Evolutionary conservation across 2,888 invertebrate genomes (phyloP).

Genomic region (Cerastis leucographa): DNA sequence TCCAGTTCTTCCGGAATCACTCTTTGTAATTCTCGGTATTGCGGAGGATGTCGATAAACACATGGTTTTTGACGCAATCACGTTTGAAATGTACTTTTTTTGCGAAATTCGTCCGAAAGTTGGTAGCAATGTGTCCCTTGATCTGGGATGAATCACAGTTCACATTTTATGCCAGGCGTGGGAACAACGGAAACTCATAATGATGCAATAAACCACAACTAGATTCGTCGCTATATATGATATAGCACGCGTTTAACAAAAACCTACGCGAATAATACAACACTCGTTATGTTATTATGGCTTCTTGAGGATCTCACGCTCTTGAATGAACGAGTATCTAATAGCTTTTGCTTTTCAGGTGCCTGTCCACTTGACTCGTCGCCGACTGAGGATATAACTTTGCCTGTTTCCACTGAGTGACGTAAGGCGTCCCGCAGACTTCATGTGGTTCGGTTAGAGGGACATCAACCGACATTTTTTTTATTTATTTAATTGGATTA

Average conservation of each 20-base stretch:
- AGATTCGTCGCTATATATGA: constrained; percentile 56
- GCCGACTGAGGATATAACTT: constrained; percentile 16
- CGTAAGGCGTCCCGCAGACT: constrained; percentile 3
- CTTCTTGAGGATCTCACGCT: constrained; percentile 45
- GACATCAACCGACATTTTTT: background rate
- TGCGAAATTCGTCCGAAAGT: constrained; percentile 52
- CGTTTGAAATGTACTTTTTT: constrained; percentile 12
- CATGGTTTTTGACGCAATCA: constrained; percentile 12
- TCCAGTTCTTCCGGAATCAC: constrained; percentile 6
- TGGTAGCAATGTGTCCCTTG: constrained; percentile 35
- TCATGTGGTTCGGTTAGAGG: background rate
- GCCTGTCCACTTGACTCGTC: constrained; percentile 35
- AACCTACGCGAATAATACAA: constrained; percentile 63
- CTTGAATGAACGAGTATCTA: constrained; percentile 38
- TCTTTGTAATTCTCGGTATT: background rate
- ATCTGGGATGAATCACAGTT: constrained; percentile 51
- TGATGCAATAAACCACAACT: constrained; percentile 73
- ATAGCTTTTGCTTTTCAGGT: constrained; percentile 41
- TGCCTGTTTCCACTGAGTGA: constrained; percentile 13
- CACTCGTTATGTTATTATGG: constrained; percentile 36
- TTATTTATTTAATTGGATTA: background rate
- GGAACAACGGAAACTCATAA: constrained; percentile 75
- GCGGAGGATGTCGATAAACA: constrained; percentile 17
- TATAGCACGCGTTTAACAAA: constrained; percentile 46
- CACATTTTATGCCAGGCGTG: constrained; percentile 55